Base-by-base conservation (phyloP, 2,888 invertebrate species). In the Eristalis pertinax region DNA sequence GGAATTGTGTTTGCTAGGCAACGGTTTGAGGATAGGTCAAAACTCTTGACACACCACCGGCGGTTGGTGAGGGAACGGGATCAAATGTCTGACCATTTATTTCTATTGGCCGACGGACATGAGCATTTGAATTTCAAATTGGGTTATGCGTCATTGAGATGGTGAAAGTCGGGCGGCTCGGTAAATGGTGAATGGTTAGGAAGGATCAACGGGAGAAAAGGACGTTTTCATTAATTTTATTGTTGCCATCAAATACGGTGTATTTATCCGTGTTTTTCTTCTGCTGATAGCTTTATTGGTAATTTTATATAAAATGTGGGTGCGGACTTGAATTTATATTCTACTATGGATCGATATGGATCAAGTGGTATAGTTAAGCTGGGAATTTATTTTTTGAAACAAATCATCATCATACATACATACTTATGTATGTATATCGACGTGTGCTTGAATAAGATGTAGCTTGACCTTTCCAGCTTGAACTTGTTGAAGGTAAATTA, bases 141-240 rank as follows among this genome's bases (percentile, higher is more conserved):
- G 74, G 74, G 69, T 69, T 78, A 64, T 82, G 73, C 74, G 70
- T 67, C 82, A 82, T 74, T 64, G 69, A 74, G 65, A 86, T 82
- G 50, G 64, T 41, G 35, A 74, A 70, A 77, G 38, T 43, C 24
- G 64, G 76, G 19, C 35, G 62, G 72, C 73, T 69, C 58, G 56
- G 38, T 69, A 69, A 73, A 77, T 78, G 65, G 38, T 69, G 73
- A 73, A 77, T 78, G 65, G 50, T 56, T 50, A 24, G 69, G 69
- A 62, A 22, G 77, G 73, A 82, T 78, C 60, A 78, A 75, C 60
- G 41, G 22, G 22, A 62, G 68, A 85, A 86, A 86, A 41, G 78
- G 74, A 86, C 73, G 65, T 75, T 78, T 86, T 86, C 74, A 86
- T 86, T 86, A 74, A 69, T 82, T 86, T 86, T 86, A 82, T 86